Percentiles rank a stretch among this genome's conserved stretches.
Conservation (phyloP, 1,140 invertebrate genomes). For the Asobara japonica region DNA sequence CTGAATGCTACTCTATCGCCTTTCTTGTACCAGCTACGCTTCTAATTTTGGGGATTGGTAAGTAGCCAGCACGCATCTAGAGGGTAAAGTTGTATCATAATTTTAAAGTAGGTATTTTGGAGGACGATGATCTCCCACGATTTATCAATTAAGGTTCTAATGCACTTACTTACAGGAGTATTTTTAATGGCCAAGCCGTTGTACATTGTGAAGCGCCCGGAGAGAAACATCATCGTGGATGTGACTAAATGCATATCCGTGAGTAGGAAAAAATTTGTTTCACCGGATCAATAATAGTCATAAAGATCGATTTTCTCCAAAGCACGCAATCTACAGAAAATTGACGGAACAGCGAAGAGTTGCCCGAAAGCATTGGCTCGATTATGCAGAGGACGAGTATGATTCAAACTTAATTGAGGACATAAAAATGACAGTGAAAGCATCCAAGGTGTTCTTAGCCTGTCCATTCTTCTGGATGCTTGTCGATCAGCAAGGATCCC, state of each 20-base stretch:
- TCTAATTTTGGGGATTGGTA: slow-evolving; percentile 84
- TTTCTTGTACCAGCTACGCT: slow-evolving; percentile 91
- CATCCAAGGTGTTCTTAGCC: slow-evolving; percentile 84
- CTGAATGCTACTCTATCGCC: slow-evolving; percentile 88
- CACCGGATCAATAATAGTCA: slow-evolving; percentile 44
- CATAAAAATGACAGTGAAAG: slow-evolving; percentile 76
- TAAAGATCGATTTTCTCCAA: background rate
- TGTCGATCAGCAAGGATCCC: slow-evolving; percentile 88
- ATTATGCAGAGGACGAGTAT: slow-evolving; percentile 79
- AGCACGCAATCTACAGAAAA: slow-evolving; percentile 42
- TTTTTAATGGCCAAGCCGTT: slow-evolving; percentile 80
- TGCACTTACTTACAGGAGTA: slow-evolving; percentile 78
- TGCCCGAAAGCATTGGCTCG: slow-evolving; percentile 85
- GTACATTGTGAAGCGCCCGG: slow-evolving; percentile 82
- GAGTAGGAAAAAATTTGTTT: no score
- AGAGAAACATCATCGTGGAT: slow-evolving; percentile 84
- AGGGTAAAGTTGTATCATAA: no score
- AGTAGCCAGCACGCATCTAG: no score
- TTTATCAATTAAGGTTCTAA: no score
- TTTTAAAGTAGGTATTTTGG: no score
- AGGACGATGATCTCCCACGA: no score
- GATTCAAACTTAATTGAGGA: slow-evolving; percentile 76
- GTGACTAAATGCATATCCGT: slow-evolving; percentile 83
- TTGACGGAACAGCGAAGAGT: slow-evolving; percentile 59
- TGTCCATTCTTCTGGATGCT: slow-evolving; percentile 92